Evolutionary conservation across 1,140 invertebrate species (phyloP).

Genomic region (Lasioglossum albipes): DNA sequence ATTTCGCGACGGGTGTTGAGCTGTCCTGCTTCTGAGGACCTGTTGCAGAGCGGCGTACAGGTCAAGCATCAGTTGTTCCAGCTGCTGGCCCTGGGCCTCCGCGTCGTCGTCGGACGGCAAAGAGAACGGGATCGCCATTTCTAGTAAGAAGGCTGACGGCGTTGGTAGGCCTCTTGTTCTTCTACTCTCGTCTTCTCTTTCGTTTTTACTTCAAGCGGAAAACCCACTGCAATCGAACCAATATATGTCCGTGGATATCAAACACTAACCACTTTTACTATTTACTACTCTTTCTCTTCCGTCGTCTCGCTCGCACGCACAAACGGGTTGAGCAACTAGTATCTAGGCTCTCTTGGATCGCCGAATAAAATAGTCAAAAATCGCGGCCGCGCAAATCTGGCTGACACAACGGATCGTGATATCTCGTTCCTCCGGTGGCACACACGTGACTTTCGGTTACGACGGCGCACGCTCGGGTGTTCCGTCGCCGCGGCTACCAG

Average conservation of each 20-base stretch:
- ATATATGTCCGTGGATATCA: conserved; percentile 35
- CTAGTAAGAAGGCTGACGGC: conserved; percentile 12
- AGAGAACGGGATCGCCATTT: conserved; percentile 75
- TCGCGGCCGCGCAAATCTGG: background rate
- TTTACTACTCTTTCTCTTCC: background rate
- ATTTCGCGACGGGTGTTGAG: conserved; percentile 76
- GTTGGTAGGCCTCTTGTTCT: background rate
- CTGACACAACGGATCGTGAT: background rate
- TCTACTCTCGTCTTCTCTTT: background rate
- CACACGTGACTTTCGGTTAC: conserved; percentile 47
- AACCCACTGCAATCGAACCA: conserved; percentile 56
- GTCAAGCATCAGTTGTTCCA: conserved; percentile 76
- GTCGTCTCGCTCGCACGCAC: background rate
- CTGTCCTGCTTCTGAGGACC: conserved; percentile 72
- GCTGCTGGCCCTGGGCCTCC: conserved; percentile 71
- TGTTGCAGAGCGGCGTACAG: conserved; percentile 76
- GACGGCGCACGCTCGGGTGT: conserved; percentile 54
- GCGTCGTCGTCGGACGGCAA: conserved; percentile 74
- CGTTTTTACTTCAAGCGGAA: conserved; percentile 4
- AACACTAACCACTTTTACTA: conserved; percentile 23
- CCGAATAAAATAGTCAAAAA: background rate
- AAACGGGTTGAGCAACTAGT: background rate
- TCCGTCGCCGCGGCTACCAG: conserved; percentile 26
- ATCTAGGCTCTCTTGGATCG: background rate
- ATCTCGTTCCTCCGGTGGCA: conserved; percentile 7